Evolutionary conservation across 2,888 invertebrate genomes (phyloP).

Genomic region (Globia sparganii): DNA sequence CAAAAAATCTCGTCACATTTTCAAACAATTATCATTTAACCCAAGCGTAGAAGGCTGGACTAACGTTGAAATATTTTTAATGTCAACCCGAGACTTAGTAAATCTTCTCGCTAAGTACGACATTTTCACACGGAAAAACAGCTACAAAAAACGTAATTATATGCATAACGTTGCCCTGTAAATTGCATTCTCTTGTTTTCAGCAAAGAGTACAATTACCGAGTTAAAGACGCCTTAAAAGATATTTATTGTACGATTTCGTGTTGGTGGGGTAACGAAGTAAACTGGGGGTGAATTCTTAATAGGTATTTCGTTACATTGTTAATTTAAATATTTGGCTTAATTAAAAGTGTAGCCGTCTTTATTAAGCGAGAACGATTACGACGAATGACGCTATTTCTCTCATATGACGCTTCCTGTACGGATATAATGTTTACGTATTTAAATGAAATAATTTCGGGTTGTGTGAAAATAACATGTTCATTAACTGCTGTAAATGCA

Average conservation of each 20-base stretch:
- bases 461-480: conserved; percentile 34
- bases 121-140: conserved; percentile 50
- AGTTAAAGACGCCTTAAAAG: conserved; percentile 77
- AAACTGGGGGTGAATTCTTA: conserved; percentile 77
- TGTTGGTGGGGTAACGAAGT: conserved; percentile 76
- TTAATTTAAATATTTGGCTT: conserved; percentile 84
- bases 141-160: conserved; percentile 59
- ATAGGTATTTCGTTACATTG: conserved; percentile 80
- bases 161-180: conserved; percentile 70
- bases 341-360: conserved; percentile 81
- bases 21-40: conserved; percentile 60
- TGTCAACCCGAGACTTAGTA: conserved; percentile 62
- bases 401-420: conserved; percentile 49
- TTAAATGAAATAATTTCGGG: conserved; percentile 42
- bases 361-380: conserved; percentile 67
- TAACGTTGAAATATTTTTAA: conserved; percentile 65
- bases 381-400: conserved; percentile 51
- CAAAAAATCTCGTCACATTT: conserved; percentile 54
- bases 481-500: conserved; percentile 43
- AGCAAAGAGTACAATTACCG: conserved; percentile 77
- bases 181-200: conserved; percentile 82
- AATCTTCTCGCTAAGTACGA: conserved; percentile 58
- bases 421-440: conserved; percentile 34
- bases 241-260: conserved; percentile 81
- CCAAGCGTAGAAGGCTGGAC: conserved; percentile 36